A percentile compares a stretch with the other conserved stretches of the same genome.
These are phyloP conservation scores for Pelodytes ibericus DNA, from an alignment of 2,797 vertebrate species.

Conservation along the genomic window DNA sequence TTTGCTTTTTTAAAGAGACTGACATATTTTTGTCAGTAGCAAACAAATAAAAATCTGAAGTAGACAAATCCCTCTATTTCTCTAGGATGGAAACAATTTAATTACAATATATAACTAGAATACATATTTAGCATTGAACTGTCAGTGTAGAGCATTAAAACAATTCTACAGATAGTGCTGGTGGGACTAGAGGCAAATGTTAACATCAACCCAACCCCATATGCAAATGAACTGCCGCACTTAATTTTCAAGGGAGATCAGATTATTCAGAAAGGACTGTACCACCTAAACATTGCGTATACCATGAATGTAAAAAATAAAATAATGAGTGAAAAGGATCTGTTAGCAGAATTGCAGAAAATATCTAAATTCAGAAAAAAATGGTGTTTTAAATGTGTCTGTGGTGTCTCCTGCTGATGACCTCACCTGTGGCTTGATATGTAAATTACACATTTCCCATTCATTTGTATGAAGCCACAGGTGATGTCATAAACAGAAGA, in stretches of 20 bases:
- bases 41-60: neutral
- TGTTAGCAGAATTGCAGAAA: too few relatives aligned
- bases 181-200: neutral
- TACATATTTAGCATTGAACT: neutral
- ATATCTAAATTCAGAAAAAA: too few relatives aligned
- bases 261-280: too few relatives aligned
- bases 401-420: too few relatives aligned
- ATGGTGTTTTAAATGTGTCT: too few relatives aligned
- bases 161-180: neutral
- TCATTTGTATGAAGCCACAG: too few relatives aligned
- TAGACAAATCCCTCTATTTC: slow-evolving; percentile 3
- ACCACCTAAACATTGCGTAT: too few relatives aligned
- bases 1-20: neutral
- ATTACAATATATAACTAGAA: neutral
- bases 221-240: neutral
- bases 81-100: neutral
- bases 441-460: too few relatives aligned
- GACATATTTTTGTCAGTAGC: neutral
- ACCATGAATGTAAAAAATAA: too few relatives aligned
- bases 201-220: neutral
- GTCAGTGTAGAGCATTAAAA: neutral
- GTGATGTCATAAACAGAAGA: too few relatives aligned
- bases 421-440: too few relatives aligned
- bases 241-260: neutral
- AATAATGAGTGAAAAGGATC: too few relatives aligned